These are phyloP conservation scores for Pilophorus perplexus DNA, from an alignment of 2,888 invertebrate genomes.

Conservation along the genomic window DNA sequence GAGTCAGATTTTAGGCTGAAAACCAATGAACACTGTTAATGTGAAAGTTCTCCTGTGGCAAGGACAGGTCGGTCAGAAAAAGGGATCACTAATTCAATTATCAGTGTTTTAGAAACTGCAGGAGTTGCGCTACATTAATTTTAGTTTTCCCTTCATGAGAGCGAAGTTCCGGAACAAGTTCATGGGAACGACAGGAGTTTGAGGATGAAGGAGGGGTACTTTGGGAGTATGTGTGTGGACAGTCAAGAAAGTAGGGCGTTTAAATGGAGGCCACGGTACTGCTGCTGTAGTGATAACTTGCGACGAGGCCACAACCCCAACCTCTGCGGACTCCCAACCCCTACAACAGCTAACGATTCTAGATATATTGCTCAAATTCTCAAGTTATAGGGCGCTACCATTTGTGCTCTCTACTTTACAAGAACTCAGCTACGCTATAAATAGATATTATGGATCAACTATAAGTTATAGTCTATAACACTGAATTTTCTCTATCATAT, in stretches of 20 bases:
- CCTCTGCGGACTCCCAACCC: not conserved
- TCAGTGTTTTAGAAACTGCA: constrained; percentile 2
- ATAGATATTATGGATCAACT: no score
- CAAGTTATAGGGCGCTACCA: no score
- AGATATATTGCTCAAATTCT: constrained; percentile 29
- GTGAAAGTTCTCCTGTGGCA: no score
- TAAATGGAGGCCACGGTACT: not conserved
- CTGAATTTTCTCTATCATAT: no score
- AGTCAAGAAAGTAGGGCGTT: not conserved
- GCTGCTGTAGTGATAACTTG: constrained; percentile 16
- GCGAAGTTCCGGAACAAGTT: constrained; percentile 18
- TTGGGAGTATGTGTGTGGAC: not conserved
- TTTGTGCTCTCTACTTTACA: no score
- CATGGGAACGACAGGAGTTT: constrained; percentile 8
- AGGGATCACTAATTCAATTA: constrained; percentile 12
- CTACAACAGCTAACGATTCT: not conserved
- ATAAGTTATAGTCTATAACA: no score
- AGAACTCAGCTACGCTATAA: no score
- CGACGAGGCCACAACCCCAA: not conserved
- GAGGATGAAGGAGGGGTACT: not conserved
- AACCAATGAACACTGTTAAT: no score
- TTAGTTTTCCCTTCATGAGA: not conserved
- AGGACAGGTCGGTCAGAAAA: not conserved
- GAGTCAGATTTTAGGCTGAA: no score
- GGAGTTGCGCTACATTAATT: constrained; percentile 15